A percentile compares a stretch with the other conserved stretches of the same genome.
phyloP scores from a whole-genome alignment of 2,888 invertebrate genomes.

The Diaperis boleti region DNA sequence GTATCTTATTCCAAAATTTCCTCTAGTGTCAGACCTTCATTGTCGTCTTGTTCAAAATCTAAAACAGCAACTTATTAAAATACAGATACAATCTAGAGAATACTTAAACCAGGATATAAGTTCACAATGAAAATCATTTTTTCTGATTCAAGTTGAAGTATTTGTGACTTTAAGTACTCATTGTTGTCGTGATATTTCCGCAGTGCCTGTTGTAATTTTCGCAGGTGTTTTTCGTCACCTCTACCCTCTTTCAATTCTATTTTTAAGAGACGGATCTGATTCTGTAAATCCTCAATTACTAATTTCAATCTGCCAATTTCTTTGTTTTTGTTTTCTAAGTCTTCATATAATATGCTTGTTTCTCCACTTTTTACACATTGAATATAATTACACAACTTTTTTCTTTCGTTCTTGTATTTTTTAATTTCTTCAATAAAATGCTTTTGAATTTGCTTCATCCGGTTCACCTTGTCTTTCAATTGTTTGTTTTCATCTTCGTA shows the following conservation, averaged over 20 bases:
- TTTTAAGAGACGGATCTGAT: conserved; percentile 41
- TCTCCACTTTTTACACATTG: background rate
- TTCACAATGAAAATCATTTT: conserved; percentile 45
- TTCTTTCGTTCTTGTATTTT: background rate
- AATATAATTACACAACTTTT: background rate
- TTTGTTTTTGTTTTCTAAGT: background rate
- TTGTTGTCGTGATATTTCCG: conserved; percentile 45
- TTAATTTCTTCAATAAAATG: conserved; percentile 37
- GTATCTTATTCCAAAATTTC: too few species aligned
- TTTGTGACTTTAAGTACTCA: conserved; percentile 41
- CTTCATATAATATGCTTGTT: background rate
- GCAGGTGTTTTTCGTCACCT: background rate
- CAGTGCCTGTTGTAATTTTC: conserved; percentile 40
- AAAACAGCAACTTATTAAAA: too few species aligned
- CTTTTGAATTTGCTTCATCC: background rate
- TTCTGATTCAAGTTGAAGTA: conserved; percentile 47
- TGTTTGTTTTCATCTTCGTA: background rate
- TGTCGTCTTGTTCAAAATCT: too few species aligned
- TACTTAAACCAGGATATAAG: conserved; percentile 16
- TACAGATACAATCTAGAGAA: too few species aligned
- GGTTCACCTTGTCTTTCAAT: background rate
- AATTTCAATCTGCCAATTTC: conserved; percentile 6
- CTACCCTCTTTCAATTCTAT: conserved; percentile 2
- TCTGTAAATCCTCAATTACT: background rate
- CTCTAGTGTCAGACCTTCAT: too few species aligned